phyloP scores from a whole-genome alignment of 2,888 invertebrate species.

The Euplexia lucipara region DNA sequence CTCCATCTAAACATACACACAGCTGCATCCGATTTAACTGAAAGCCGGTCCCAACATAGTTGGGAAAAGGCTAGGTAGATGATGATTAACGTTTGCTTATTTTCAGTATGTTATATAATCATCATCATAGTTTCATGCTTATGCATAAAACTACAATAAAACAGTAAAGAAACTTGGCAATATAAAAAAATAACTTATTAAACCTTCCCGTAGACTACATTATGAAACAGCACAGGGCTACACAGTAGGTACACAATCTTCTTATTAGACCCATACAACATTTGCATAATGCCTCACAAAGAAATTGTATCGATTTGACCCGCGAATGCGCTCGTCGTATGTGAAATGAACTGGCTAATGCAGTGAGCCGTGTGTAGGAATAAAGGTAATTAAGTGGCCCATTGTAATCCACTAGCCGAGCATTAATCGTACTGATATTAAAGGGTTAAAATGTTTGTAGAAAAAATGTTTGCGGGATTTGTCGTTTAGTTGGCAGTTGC shows the following conservation, averaged over 20 bases:
- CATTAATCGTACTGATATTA: slow-evolving; percentile 22
- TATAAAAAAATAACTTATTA: background rate
- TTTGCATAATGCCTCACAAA: slow-evolving; percentile 22
- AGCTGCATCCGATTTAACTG: too few species aligned
- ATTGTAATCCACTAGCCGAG: slow-evolving; percentile 28
- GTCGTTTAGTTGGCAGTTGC: background rate
- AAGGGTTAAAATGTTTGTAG: background rate
- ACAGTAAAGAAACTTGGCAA: too few species aligned
- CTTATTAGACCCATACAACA: background rate
- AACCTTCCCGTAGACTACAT: background rate
- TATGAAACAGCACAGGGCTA: background rate
- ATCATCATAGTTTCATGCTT: too few species aligned
- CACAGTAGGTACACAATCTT: too few species aligned
- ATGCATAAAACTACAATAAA: too few species aligned
- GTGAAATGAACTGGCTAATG: slow-evolving; percentile 64
- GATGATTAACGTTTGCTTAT: too few species aligned
- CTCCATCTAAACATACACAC: too few species aligned
- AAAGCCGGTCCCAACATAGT: too few species aligned
- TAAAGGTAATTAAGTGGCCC: slow-evolving; percentile 3
- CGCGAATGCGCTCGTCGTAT: slow-evolving; percentile 12
- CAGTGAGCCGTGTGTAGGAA: slow-evolving; percentile 61
- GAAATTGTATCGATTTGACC: slow-evolving; percentile 25
- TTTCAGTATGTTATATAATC: too few species aligned
- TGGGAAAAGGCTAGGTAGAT: too few species aligned
- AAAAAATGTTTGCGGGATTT: too few species aligned